Conservation (phyloP, 2,113 vertebrate species). For the Sylvia atricapilla region DNA sequence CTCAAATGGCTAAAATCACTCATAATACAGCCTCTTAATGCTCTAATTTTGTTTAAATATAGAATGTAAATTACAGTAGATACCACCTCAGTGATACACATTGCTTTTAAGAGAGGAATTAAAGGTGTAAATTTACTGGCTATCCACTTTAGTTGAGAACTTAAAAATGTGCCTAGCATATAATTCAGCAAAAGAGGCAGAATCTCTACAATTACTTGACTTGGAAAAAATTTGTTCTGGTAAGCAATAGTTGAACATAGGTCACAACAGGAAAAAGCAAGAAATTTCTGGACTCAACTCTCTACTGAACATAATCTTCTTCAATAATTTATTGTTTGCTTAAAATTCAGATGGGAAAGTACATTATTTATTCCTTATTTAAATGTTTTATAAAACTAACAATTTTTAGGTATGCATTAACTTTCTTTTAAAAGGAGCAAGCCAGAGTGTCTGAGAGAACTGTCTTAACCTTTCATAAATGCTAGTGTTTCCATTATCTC, state of each 20-base stretch:
- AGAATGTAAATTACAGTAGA: neutral
- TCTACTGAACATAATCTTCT: neutral
- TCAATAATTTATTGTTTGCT: neutral
- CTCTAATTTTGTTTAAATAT: neutral
- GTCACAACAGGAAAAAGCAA: neutral
- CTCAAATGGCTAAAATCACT: neutral
- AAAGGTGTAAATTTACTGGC: neutral
- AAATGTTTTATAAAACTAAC: neutral
- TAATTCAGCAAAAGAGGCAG: neutral
- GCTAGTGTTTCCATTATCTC: neutral
- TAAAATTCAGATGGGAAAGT: neutral
- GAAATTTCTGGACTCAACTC: neutral
- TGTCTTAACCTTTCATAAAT: slow-evolving; percentile 13
- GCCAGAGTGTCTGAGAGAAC: neutral
- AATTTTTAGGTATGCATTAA: neutral
- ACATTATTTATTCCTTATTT: neutral
- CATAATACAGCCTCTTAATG: neutral
- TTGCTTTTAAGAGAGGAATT: neutral
- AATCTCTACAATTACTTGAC: neutral
- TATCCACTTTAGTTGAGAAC: neutral
- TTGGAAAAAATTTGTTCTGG: neutral
- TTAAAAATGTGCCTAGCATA: neutral
- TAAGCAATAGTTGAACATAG: neutral
- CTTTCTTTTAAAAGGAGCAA: slow-evolving; percentile 9
- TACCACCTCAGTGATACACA: neutral